Evolutionary conservation across 2,113 vertebrate genomes (phyloP).

Genomic region (Pseudonaja textilis): DNA sequence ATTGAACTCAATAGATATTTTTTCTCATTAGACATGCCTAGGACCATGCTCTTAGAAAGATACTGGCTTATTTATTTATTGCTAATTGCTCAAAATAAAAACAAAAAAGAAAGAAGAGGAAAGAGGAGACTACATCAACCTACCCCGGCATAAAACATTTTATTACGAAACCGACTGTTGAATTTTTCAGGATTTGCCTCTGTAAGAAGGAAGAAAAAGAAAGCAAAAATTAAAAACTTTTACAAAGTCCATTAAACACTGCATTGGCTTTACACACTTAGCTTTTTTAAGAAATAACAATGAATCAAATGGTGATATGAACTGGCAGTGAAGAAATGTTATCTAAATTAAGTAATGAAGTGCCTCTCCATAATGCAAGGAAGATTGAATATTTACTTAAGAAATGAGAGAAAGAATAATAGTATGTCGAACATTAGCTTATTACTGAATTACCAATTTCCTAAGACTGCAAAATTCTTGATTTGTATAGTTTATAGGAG

Average conservation of each 20-base stretch:
- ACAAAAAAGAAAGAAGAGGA: not conserved
- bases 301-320: not conserved
- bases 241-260: constrained; percentile 1
- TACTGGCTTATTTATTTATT: not conserved
- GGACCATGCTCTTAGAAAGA: not conserved
- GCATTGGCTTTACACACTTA: not conserved
- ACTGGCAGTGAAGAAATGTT: not conserved
- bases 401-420: not conserved
- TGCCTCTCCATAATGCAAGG: not conserved
- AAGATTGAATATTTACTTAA: not conserved
- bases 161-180: constrained; percentile 94
- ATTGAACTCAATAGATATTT: not conserved
- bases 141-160: constrained; percentile 98
- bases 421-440: not conserved
- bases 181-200: constrained; percentile 98
- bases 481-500: not conserved
- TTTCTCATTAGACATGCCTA: not conserved
- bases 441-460: not conserved
- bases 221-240: constrained; percentile 15
- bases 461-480: not conserved
- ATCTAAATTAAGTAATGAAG: not conserved
- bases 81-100: not conserved
- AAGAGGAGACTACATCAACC: constrained; percentile 61
- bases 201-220: constrained; percentile 59
- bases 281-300: not conserved